Percentiles rank a stretch among this genome's conserved stretches.
Conservation (phyloP, 2,113 vertebrate species). For the Gambusia holbrooki region DNA sequence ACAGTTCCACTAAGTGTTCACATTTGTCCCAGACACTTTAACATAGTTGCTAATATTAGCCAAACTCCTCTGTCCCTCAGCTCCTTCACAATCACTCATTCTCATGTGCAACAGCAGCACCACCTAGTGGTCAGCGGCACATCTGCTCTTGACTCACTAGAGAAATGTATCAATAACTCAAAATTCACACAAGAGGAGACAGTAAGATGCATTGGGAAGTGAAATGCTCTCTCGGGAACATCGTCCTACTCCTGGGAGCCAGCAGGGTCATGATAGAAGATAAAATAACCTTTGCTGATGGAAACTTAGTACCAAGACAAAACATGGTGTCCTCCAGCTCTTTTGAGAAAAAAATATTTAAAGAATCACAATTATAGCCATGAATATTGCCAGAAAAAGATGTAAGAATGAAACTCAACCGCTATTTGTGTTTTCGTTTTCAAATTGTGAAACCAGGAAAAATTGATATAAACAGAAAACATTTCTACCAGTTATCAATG, state of each 20-base stretch:
- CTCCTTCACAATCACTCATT: slow-evolving; percentile 62
- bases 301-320: too few relatives aligned
- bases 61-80: slow-evolving; percentile 49
- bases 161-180: slow-evolving; percentile 12
- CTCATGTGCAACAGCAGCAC: slow-evolving; percentile 4
- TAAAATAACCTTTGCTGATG: too few relatives aligned
- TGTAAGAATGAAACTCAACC: too few relatives aligned
- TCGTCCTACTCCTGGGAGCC: slow-evolving; percentile 58
- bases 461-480: too few relatives aligned
- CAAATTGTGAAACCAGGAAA: too few relatives aligned
- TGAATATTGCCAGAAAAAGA: too few relatives aligned
- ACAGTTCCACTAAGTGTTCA: too few relatives aligned
- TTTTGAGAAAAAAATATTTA: too few relatives aligned
- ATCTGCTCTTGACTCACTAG: not conserved
- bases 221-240: slow-evolving; percentile 52
- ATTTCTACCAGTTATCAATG: too few relatives aligned
- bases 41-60: slow-evolving; percentile 17
- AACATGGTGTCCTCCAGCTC: too few relatives aligned
- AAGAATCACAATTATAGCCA: too few relatives aligned
- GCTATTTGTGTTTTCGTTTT: too few relatives aligned
- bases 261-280: slow-evolving; percentile 49
- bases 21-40: not conserved
- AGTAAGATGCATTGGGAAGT: slow-evolving; percentile 46
- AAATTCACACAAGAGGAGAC: slow-evolving; percentile 53
- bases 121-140: slow-evolving; percentile 51